Evolutionary conservation across 2,797 vertebrate species (phyloP).

Genomic region (Discoglossus pictus): DNA sequence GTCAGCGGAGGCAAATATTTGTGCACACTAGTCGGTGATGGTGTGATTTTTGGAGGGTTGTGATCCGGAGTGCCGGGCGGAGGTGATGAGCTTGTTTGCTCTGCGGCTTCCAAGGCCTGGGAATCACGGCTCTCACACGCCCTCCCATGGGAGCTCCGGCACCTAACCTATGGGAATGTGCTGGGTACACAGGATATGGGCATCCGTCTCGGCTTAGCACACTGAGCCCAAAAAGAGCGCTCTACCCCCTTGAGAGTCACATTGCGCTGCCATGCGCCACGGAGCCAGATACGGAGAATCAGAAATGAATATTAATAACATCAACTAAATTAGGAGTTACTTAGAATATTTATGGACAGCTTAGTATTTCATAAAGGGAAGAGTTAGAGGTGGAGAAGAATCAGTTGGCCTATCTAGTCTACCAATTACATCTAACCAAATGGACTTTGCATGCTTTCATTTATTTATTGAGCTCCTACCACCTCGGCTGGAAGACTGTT

Average conservation of each 20-base stretch:
- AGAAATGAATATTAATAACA: no score
- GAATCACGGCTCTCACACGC: constrained; percentile 30
- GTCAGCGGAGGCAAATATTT: constrained; percentile 63
- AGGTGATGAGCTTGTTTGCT: constrained; percentile 43
- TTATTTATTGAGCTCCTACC: no score
- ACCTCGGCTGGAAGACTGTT: no score
- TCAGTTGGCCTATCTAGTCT: no score
- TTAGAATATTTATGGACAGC: no score
- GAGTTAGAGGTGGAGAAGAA: no score
- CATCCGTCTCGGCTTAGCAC: constrained; percentile 24
- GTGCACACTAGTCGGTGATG: constrained; percentile 63
- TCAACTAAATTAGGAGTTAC: no score
- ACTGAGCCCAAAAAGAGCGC: not conserved
- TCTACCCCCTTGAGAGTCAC: not conserved
- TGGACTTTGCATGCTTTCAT: no score
- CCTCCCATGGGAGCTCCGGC: constrained; percentile 18
- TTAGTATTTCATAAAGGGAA: no score
- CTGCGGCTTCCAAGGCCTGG: constrained; percentile 41
- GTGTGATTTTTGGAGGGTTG: constrained; percentile 57
- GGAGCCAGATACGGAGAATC: no score
- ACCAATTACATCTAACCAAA: no score
- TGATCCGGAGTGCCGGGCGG: constrained; percentile 49
- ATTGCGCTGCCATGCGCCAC: not conserved
- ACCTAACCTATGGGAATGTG: constrained; percentile 38
- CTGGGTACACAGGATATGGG: constrained; percentile 27